Evolutionary conservation across 1,140 invertebrate genomes (phyloP).

Genomic region (Drosophila equinoxialis): DNA sequence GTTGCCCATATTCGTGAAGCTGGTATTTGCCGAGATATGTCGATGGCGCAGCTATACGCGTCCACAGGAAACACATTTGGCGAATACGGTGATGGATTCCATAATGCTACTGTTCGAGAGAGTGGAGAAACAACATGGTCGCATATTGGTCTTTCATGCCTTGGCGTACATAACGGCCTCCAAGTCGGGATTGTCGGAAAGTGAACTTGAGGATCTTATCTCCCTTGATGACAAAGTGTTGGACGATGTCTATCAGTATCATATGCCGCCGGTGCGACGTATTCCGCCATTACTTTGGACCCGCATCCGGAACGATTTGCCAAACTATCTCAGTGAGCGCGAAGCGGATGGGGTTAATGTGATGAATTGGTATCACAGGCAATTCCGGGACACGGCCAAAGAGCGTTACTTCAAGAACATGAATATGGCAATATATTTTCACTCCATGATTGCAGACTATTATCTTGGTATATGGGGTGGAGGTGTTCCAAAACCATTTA

Average conservation of each 20-base stretch:
- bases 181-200: conserved; percentile 95
- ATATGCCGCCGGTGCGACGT: conserved; percentile 96
- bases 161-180: conserved; percentile 97
- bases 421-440: conserved; percentile 97
- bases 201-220: conserved; percentile 96
- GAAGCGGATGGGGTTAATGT: conserved; percentile 99
- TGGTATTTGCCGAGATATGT: conserved; percentile 98
- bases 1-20: conserved; percentile 97
- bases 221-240: conserved; percentile 96
- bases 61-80: conserved; percentile 94
- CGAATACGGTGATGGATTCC: conserved; percentile 97
- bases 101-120: conserved; percentile 98
- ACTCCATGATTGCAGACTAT: conserved; percentile 98
- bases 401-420: conserved; percentile 99
- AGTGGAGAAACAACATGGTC: conserved; percentile 97
- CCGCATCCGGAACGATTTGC: conserved; percentile 95
- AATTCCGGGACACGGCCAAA: conserved; percentile 96
- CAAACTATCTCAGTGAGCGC: conserved; percentile 97
- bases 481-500: conserved; percentile 96
- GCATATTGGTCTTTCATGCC: conserved; percentile 95
- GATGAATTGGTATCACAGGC: conserved; percentile 98
- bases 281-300: conserved; percentile 98
- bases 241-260: conserved; percentile 99
- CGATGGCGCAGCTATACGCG: conserved; percentile 98
- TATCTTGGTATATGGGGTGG: conserved; percentile 98